Evolutionary conservation across 2,888 invertebrate genomes (phyloP).

Genomic region (Petrolisthes manimaculis): DNA sequence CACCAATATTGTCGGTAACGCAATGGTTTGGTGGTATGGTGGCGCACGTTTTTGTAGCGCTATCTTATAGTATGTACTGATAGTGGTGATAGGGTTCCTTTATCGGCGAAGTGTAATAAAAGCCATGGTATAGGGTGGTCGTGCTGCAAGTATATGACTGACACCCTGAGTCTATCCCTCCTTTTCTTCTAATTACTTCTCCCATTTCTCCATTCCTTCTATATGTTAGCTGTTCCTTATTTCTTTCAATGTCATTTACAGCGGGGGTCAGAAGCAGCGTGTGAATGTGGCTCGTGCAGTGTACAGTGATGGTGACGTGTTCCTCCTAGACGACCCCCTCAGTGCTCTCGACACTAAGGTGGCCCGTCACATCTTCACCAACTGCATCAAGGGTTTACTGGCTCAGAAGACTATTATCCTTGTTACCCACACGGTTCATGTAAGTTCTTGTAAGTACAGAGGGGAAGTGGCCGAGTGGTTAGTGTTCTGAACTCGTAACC

Average conservation of each 20-base stretch:
- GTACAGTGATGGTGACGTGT: constrained; percentile 71
- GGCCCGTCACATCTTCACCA: constrained; percentile 73
- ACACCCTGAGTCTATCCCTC: too few species aligned
- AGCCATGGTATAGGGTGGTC: too few species aligned
- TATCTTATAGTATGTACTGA: too few species aligned
- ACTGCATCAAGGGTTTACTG: constrained; percentile 72
- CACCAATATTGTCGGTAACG: too few species aligned
- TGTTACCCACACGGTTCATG: constrained; percentile 73
- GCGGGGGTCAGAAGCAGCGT: constrained; percentile 70
- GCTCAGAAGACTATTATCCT: constrained; percentile 71
- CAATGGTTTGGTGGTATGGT: too few species aligned
- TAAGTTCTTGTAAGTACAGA: constrained; percentile 67
- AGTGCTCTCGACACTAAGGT: constrained; percentile 72
- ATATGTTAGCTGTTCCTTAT: background rate
- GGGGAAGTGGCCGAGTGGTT: too few species aligned
- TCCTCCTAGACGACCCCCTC: constrained; percentile 74
- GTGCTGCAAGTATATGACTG: too few species aligned
- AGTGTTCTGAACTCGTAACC: too few species aligned
- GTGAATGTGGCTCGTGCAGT: constrained; percentile 70
- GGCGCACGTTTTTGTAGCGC: too few species aligned
- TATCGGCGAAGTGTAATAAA: too few species aligned
- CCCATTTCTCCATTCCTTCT: background rate
- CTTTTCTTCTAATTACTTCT: too few species aligned
- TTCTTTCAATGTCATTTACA: constrained; percentile 55
- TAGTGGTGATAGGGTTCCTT: too few species aligned